Evolutionary conservation across 2,797 vertebrate genomes (phyloP), one percentile per base, ranked within the genome.

Genomic region (Monodelphis domestica): DNA sequence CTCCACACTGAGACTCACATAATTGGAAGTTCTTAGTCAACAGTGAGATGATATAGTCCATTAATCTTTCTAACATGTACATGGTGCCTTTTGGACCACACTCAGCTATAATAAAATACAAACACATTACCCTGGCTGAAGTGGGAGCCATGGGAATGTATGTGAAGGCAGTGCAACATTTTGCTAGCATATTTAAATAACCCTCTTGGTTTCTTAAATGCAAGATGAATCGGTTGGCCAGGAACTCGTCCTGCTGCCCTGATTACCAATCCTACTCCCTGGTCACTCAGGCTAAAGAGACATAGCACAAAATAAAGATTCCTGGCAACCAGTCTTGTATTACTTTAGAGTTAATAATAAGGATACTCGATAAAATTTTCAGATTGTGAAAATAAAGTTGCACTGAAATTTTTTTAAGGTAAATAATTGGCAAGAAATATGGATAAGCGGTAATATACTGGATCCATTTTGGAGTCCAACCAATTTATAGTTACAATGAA

Each of bases 11-110:
- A 97, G 97, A 97, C 91, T 96, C 97, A 97, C 95, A 97, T 97
- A 98, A 98, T 98, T 96, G 97, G 98, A 98, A 96, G 97, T 98
- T 98, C 98, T 98, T 96, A 98, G 98, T 97, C 98, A 98, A 98
- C 97, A 95, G 97, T 98, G 97, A 98, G 96, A 97, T 97, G 97
- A 96, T 97, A 95, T 95, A 96, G 95, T 95, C 95, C 97, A 97
- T 97, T 97, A 97, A 97, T 97, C 97, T 97, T 97, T 93, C 96
- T 97, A 97, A 97, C 96, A 97, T 96, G 96, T 97, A 97, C 97
- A 97, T 0, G 59, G 95, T 96, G 97, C 96, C 96, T 96, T 97
- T 97, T 97, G 97, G 97, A 97, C 90, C 93, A 96, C 93, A 93
- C 94, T 97, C 96, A 96, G 95, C 94, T 94, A 96, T 96, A 97